Conservation (phyloP, 2,888 invertebrate genomes). For the Aspidapion aeneum region DNA sequence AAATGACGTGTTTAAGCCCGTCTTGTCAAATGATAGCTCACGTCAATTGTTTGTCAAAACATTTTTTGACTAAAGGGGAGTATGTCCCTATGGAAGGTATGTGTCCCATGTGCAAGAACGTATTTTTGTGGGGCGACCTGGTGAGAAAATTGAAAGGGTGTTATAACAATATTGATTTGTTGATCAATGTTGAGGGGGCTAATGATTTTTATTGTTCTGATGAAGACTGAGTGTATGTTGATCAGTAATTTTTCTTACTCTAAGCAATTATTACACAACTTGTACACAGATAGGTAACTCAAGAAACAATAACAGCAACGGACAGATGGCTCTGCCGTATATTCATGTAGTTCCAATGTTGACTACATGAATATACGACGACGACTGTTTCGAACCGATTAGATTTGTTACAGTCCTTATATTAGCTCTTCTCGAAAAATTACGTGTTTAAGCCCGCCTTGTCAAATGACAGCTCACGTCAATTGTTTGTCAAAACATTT, state of each 20-base stretch:
- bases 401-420: too few species aligned
- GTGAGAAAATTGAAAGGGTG: slow-evolving; percentile 70
- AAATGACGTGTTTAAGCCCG: slow-evolving; percentile 62
- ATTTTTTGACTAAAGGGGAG: slow-evolving; percentile 61
- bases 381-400: slow-evolving; percentile 49
- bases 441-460: slow-evolving; percentile 63
- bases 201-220: slow-evolving; percentile 40
- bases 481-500: slow-evolving; percentile 71
- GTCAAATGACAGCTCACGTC: slow-evolving; percentile 65
- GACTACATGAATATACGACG: too few species aligned
- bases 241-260: not conserved
- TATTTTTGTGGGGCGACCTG: slow-evolving; percentile 78
- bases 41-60: slow-evolving; percentile 69
- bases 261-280: too few species aligned
- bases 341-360: too few species aligned
- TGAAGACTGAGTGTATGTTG: slow-evolving; percentile 17
- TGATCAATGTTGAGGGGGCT: slow-evolving; percentile 32
- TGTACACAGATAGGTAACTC: too few species aligned
- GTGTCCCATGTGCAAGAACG: slow-evolving; percentile 72
- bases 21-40: slow-evolving; percentile 66
- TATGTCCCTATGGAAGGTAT: slow-evolving; percentile 75
- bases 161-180: slow-evolving; percentile 41
- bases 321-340: too few species aligned
- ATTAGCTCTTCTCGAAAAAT: slow-evolving; percentile 49
- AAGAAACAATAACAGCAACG: too few species aligned